Percentiles rank a stretch among this genome's conserved stretches.
Evolutionary conservation across 2,113 vertebrate species (phyloP).

Genomic region (Phyllopteryx taeniolatus): DNA sequence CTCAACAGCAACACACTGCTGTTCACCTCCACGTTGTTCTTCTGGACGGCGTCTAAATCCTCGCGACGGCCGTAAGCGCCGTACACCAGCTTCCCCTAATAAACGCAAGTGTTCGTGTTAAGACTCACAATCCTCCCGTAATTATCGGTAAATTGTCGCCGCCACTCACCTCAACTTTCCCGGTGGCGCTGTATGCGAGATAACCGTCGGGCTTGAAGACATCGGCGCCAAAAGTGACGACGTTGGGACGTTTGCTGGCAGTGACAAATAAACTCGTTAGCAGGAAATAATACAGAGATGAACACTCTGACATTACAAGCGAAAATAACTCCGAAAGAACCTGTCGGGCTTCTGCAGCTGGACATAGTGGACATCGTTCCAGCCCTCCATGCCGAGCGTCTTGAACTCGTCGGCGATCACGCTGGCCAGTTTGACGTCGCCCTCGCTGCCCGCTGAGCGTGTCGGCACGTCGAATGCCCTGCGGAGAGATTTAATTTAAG

Average conservation of each 20-base stretch:
- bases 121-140: neutral
- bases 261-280: neutral
- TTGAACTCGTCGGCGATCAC: slow-evolving; percentile 66
- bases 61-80: slow-evolving; percentile 79
- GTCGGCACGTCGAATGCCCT: slow-evolving; percentile 30
- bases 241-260: slow-evolving; percentile 57
- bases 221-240: slow-evolving; percentile 37
- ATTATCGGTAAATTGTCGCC: neutral
- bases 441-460: slow-evolving; percentile 75
- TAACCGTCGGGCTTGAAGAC: slow-evolving; percentile 63
- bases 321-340: slow-evolving; percentile 2
- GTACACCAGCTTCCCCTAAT: slow-evolving; percentile 83
- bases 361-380: slow-evolving; percentile 81
- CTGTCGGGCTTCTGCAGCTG: slow-evolving; percentile 75
- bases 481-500: neutral
- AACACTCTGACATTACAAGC: neutral
- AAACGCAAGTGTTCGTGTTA: no score
- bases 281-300: neutral
- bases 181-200: slow-evolving; percentile 80
- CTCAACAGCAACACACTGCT: slow-evolving; percentile 78
- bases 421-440: slow-evolving; percentile 63
- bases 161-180: slow-evolving; percentile 67
- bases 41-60: slow-evolving; percentile 73
- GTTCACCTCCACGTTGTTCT: slow-evolving; percentile 40
- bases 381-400: slow-evolving; percentile 69